phyloP scores from a whole-genome alignment of 1,140 invertebrate genomes.

The Drosophila rhopaloa region DNA sequence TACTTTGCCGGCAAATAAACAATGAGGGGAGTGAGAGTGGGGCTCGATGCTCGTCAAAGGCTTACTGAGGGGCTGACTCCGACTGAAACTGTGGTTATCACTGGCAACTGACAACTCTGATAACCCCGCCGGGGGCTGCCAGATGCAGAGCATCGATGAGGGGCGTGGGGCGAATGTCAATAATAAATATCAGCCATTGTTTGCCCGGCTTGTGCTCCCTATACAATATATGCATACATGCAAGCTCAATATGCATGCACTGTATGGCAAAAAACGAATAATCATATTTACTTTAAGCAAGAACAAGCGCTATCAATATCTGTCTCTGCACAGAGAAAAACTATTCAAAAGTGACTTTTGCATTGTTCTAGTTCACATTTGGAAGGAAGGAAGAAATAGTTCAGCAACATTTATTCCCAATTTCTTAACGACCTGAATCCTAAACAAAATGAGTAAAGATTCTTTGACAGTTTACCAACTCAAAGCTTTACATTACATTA shows the following conservation, averaged over 20 bases:
- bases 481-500: too few species aligned
- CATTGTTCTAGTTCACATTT: too few species aligned
- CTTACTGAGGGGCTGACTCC: slow-evolving; percentile 36
- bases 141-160: slow-evolving; percentile 8
- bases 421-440: too few species aligned
- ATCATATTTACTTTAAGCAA: slow-evolving; percentile 79
- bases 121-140: slow-evolving; percentile 66
- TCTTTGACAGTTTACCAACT: too few species aligned
- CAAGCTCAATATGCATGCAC: slow-evolving; percentile 19
- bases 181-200: slow-evolving; percentile 82
- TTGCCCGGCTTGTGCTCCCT: slow-evolving; percentile 42
- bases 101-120: slow-evolving; percentile 68
- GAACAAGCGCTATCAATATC: slow-evolving; percentile 49
- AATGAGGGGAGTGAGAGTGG: background rate
- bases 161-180: slow-evolving; percentile 55
- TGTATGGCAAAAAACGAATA: slow-evolving; percentile 58
- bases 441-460: too few species aligned
- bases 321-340: slow-evolving; percentile 14
- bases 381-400: too few species aligned
- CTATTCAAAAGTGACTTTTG: too few species aligned
- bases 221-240: slow-evolving; percentile 28
- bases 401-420: too few species aligned
- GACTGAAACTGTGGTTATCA: slow-evolving; percentile 60
- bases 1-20: slow-evolving; percentile 60
- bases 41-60: slow-evolving; percentile 51